phyloP scores from a whole-genome alignment of 2,888 invertebrate genomes.

The Pheosia gnoma region DNA sequence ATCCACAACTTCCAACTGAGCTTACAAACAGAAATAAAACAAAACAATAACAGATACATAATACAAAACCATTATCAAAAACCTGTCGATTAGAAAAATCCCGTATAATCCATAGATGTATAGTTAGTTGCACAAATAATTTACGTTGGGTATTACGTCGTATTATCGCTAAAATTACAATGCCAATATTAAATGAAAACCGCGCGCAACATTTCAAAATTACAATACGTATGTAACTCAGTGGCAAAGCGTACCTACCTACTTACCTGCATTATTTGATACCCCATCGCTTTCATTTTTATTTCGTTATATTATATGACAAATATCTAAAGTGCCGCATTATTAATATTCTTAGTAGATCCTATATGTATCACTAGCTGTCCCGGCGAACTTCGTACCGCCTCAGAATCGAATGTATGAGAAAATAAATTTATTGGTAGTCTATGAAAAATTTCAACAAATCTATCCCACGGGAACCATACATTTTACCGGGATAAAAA shows the following conservation, averaged over 20 bases:
- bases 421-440: too few species aligned
- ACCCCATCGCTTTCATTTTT: conserved; percentile 36
- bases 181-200: conserved; percentile 45
- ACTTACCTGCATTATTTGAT: too few species aligned
- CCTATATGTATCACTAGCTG: conserved; percentile 40
- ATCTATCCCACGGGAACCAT: too few species aligned
- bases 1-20: too few species aligned
- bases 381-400: too few species aligned
- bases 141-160: conserved; percentile 39
- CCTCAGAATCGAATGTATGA: too few species aligned
- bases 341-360: conserved; percentile 75
- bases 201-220: conserved; percentile 40
- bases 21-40: not conserved
- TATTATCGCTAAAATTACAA: conserved; percentile 42
- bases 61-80: conserved; percentile 16
- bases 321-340: conserved; percentile 68
- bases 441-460: too few species aligned
- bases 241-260: too few species aligned
- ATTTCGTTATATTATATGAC: conserved; percentile 75
- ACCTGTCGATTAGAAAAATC: conserved; percentile 16
- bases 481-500: too few species aligned
- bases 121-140: conserved; percentile 37
- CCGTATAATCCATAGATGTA: conserved; percentile 39
- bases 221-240: conserved; percentile 32
- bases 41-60: not conserved